Evolutionary conservation across 2,113 vertebrate genomes (phyloP).

Genomic region (Xiphorhynchus elegans): DNA sequence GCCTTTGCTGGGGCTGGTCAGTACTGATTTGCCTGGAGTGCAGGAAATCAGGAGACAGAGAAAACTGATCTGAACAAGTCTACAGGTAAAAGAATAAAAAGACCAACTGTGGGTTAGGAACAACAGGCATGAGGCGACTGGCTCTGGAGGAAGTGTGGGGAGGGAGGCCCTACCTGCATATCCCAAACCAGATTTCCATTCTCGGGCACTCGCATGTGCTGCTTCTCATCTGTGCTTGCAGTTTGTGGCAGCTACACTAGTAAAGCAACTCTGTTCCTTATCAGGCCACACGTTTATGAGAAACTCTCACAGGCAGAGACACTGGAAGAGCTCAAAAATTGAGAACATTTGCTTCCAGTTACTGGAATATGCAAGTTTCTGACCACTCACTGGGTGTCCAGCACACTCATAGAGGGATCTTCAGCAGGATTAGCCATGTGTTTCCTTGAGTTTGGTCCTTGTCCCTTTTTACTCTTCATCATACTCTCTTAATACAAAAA

Average conservation of each 20-base stretch:
- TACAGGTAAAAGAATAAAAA: neutral
- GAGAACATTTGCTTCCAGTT: neutral
- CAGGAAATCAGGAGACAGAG: neutral
- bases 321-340: neutral
- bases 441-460: neutral
- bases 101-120: neutral
- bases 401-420: rapidly evolving
- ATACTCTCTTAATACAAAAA: neutral
- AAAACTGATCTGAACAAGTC: neutral
- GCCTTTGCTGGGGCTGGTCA: neutral
- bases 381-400: rapidly evolving
- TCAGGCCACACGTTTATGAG: neutral
- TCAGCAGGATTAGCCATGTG: neutral
- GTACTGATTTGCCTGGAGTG: neutral
- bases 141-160: neutral
- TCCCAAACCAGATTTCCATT: neutral
- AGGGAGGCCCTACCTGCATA: neutral
- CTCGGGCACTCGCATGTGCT: neutral
- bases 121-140: neutral
- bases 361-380: neutral
- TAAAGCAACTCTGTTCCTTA: neutral
- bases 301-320: neutral
- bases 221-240: neutral
- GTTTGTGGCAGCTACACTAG: neutral
- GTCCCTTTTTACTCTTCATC: neutral